Percentiles rank a stretch among this genome's conserved stretches.
These are phyloP conservation scores for Spondyliosoma cantharus DNA, from an alignment of 2,797 vertebrate species.

Conservation along the genomic window DNA sequence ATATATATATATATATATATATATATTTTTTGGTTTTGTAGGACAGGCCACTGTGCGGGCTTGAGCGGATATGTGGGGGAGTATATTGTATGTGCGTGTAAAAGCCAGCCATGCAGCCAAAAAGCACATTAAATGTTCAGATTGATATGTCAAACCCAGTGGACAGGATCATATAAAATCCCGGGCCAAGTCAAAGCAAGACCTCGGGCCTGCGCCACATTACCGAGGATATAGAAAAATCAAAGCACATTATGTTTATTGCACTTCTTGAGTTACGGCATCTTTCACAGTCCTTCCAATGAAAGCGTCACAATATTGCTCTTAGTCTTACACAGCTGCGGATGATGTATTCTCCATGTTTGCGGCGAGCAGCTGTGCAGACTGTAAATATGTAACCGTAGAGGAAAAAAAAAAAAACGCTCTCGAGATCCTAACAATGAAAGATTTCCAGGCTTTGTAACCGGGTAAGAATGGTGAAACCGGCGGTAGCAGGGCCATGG, in stretches of 20 bases:
- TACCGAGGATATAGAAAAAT: slow-evolving; percentile 64
- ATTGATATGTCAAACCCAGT: slow-evolving; percentile 60
- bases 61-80: slow-evolving; percentile 20
- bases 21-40: background rate
- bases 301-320: slow-evolving; percentile 71
- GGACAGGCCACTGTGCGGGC: background rate
- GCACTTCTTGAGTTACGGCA: slow-evolving; percentile 66
- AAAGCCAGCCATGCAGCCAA: slow-evolving; percentile 57
- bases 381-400: slow-evolving; percentile 35
- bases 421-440: slow-evolving; percentile 35
- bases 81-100: slow-evolving; percentile 35
- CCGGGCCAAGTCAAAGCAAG: slow-evolving; percentile 32
- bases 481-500: background rate
- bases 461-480: slow-evolving; percentile 13
- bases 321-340: slow-evolving; percentile 48
- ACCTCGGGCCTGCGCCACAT: slow-evolving; percentile 54
- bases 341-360: slow-evolving; percentile 51
- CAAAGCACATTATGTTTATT: slow-evolving; percentile 75
- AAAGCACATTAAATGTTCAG: slow-evolving; percentile 60
- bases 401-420: slow-evolving; percentile 10
- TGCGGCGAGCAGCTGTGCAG: slow-evolving; percentile 32
- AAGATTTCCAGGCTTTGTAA: slow-evolving; percentile 30
- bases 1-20: background rate
- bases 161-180: slow-evolving; percentile 54
- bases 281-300: slow-evolving; percentile 65